A percentile compares a stretch with the other conserved stretches of the same genome.
These are phyloP conservation scores for Plagiodera versicolora DNA, from an alignment of 2,888 invertebrate species.

Conservation along the genomic window DNA sequence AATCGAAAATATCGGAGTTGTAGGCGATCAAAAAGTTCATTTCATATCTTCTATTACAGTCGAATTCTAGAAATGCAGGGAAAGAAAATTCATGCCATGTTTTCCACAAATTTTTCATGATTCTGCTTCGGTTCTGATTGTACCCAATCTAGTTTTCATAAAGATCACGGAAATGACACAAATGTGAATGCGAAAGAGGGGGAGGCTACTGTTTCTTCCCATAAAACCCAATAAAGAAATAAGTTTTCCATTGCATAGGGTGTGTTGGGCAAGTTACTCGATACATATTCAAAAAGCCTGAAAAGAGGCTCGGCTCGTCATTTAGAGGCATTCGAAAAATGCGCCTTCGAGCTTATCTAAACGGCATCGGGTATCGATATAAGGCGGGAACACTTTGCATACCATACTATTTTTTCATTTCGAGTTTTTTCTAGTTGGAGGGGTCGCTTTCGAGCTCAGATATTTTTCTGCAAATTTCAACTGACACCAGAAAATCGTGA, in stretches of 20 bases:
- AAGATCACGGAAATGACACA: background rate
- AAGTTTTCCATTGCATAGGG: background rate
- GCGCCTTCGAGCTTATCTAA: background rate
- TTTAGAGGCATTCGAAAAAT: background rate
- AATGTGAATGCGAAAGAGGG: no score
- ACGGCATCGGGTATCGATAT: background rate
- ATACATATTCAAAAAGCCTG: background rate
- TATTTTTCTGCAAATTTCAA: no score
- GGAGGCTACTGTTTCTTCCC: no score
- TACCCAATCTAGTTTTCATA: background rate
- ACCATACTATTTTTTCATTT: no score
- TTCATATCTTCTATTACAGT: conserved; percentile 27
- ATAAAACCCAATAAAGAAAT: no score
- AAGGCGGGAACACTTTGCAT: background rate
- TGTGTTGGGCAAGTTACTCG: background rate
- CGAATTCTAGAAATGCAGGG: conserved; percentile 16
- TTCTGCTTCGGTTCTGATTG: background rate
- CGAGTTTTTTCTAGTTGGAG: no score
- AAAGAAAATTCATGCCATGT: conserved; percentile 15
- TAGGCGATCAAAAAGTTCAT: conserved; percentile 27
- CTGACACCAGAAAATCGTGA: no score
- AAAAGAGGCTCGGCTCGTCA: background rate
- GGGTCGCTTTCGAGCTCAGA: no score
- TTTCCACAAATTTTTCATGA: conserved; percentile 14
- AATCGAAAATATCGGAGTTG: conserved; percentile 28